Conservation (phyloP, 2,888 invertebrate genomes). For the Leptarthrus brevirostris region DNA sequence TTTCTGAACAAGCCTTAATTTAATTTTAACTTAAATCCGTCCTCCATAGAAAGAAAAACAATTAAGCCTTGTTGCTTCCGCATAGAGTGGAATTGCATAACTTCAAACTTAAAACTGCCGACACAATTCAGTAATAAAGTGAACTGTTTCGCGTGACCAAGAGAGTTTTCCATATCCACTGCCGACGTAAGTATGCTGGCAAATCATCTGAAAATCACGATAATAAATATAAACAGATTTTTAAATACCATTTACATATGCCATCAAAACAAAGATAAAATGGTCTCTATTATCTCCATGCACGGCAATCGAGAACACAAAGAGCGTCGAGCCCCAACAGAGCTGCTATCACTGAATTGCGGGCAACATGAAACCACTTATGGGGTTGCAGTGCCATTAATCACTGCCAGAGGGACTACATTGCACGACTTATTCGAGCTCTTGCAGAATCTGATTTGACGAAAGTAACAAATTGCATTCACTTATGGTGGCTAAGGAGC, state of each 20-base stretch:
- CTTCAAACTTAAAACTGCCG: too few species aligned
- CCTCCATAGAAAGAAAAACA: too few species aligned
- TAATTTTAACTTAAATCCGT: too few species aligned
- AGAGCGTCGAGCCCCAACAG: background rate
- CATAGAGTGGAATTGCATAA: too few species aligned
- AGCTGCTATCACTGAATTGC: slow-evolving; percentile 26
- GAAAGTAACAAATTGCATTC: slow-evolving; percentile 35
- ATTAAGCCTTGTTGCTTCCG: too few species aligned
- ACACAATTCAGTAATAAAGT: too few species aligned
- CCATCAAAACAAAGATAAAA: slow-evolving; percentile 27
- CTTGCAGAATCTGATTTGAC: slow-evolving; percentile 39
- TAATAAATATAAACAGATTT: background rate
- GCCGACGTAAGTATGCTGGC: too few species aligned
- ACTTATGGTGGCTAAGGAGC: background rate
- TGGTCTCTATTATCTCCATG: slow-evolving; percentile 14
- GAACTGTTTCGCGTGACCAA: too few species aligned
- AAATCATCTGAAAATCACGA: too few species aligned
- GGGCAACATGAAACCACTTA: slow-evolving; percentile 41
- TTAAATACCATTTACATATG: slow-evolving; percentile 11
- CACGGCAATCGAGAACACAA: background rate
- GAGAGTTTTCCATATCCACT: too few species aligned
- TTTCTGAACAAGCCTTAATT: too few species aligned
- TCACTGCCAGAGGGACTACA: slow-evolving; percentile 30
- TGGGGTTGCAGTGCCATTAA: slow-evolving; percentile 30
- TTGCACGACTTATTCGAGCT: slow-evolving; percentile 9